Base-by-base conservation (phyloP, 2,797 vertebrate genomes). In the Parambassis ranga region DNA sequence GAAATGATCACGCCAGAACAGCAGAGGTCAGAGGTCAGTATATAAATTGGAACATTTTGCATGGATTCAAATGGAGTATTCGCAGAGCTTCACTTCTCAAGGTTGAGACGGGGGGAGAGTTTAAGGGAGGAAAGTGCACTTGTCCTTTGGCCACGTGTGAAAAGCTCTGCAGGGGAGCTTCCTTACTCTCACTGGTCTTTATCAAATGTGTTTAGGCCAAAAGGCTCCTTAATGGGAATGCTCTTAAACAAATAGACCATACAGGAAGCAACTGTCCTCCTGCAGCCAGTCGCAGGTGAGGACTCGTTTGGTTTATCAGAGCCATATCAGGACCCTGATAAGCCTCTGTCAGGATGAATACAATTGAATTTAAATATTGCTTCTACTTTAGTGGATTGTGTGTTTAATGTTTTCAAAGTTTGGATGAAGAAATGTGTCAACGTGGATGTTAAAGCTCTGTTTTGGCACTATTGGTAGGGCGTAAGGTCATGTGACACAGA, bases 131-230 rank as follows among this genome's bases (percentile, higher is more conserved):
- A 84, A 80, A 82, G 77, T 90, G 84, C 86, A 86, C 84, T 91
- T 90, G 87, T 87, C 77, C 85, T 82, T 76, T 85, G 78, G 71
- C 77, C 85, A 91, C 60, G 81, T 90, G 89, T 90, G 90, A 93
- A 93, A 89, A 83, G 76, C 90, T 78, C 90, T 26, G 73, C 85
- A 84, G 91, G 92, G 89, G 88, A 75, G 89, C 90, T 91, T 92
- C 90, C 90, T 91, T 55, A 8, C 48, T 59, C 79, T 80, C 68
- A 57, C 71, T 71, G 72, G 58, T 85, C 88, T 90, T 91, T 90
- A 91, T 91, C 87, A 85, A 77, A 82, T 88, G 85, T 85, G 78
- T 90, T 90, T 85, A 82, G 65, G 86, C 88, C 90, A 91, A 92
- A 93, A 90, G 89, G 85, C 81, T 79, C 80, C 70, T 81, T 86